Percentiles rank a stretch among this genome's conserved stretches.
phyloP scores from a whole-genome alignment of 2,113 vertebrate genomes.

The Clupea harengus region DNA sequence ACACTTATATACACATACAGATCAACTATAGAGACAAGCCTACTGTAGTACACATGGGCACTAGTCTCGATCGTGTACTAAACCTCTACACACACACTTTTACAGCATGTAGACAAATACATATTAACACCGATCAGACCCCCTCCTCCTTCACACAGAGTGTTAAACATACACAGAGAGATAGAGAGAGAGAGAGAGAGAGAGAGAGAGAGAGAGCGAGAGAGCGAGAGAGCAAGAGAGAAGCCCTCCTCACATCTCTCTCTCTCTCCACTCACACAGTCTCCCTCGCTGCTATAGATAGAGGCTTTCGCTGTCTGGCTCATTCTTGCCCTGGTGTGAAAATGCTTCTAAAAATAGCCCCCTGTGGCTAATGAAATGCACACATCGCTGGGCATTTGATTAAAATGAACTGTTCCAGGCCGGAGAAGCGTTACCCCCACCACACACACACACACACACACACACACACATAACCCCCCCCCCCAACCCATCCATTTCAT shows the following conservation, averaged over 20 bases:
- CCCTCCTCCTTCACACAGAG: no score
- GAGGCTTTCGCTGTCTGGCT: slow-evolving; percentile 38
- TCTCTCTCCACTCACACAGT: slow-evolving; percentile 21
- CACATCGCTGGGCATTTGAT: slow-evolving; percentile 44
- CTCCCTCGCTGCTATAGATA: slow-evolving; percentile 45
- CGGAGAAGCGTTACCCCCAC: background rate
- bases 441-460: slow-evolving; percentile 6
- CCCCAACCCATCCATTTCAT: slow-evolving; percentile 29
- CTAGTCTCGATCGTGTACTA: background rate
- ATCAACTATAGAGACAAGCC: background rate
- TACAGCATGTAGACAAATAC: background rate
- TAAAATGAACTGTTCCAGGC: slow-evolving; percentile 41
- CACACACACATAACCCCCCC: no score
- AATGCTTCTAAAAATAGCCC: slow-evolving; percentile 49
- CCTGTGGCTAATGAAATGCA: slow-evolving; percentile 49
- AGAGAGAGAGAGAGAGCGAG: background rate
- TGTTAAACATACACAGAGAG: background rate
- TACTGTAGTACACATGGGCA: background rate
- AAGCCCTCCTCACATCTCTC: no score
- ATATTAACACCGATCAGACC: background rate
- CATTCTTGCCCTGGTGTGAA: slow-evolving; percentile 43
- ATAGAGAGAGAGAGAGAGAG: no score
- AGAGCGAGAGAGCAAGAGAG: no score
- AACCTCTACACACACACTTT: background rate
- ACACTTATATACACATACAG: background rate